phyloP scores from a whole-genome alignment of 2,113 vertebrate species.

The Callospermophilus lateralis region DNA sequence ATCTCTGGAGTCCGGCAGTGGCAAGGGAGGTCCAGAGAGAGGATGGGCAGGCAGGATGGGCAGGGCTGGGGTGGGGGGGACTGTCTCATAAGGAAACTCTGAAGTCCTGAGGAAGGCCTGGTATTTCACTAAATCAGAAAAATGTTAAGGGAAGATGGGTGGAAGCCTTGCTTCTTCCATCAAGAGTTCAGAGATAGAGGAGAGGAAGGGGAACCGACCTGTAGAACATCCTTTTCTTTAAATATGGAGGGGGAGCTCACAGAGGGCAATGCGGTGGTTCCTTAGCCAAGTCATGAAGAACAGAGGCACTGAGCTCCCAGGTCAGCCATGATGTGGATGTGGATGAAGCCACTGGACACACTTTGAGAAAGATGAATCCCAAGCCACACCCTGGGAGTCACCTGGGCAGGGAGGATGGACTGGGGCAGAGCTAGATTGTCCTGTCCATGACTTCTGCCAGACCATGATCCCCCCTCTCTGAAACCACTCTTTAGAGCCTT shows the following conservation, averaged over 20 bases:
- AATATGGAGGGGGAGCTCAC: not conserved
- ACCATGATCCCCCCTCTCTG: too few species aligned
- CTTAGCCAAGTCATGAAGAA: not conserved
- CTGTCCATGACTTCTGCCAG: too few species aligned
- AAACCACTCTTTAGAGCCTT: not conserved
- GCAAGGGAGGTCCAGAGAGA: not conserved
- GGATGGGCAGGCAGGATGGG: not conserved
- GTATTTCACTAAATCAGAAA: conserved; percentile 26
- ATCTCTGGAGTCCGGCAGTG: not conserved
- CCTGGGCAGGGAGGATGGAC: too few species aligned
- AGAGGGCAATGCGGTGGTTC: not conserved
- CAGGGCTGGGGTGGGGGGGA: not conserved
- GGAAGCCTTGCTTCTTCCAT: not conserved
- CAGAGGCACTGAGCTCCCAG: not conserved
- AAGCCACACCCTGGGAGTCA: not conserved
- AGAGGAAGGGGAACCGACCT: not conserved
- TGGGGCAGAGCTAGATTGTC: not conserved
- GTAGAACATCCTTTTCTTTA: not conserved
- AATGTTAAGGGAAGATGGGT: not conserved
- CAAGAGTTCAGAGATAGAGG: not conserved
- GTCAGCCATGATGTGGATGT: rapidly evolving
- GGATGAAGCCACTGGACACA: not conserved
- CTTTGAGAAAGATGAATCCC: not conserved
- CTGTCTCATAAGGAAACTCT: conserved; percentile 34
- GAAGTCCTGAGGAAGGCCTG: not conserved